Percentiles rank a stretch among this genome's conserved stretches.
phyloP scores from a whole-genome alignment of 2,797 vertebrate genomes.

The Glyptemys insculpta region DNA sequence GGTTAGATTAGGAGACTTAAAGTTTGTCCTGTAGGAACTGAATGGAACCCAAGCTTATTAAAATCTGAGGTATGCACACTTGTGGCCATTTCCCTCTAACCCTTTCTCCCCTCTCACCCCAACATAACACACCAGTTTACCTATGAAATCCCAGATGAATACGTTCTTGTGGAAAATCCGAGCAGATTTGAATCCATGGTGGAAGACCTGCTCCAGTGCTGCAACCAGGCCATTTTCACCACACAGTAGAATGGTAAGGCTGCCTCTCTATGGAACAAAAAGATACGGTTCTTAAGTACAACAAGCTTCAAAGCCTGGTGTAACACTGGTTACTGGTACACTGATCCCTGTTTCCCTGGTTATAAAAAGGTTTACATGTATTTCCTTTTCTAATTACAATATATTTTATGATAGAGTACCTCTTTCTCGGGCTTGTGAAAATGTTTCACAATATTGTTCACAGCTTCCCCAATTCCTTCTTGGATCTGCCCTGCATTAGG shows the following conservation, averaged over 20 bases:
- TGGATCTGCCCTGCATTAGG: slow-evolving; percentile 93
- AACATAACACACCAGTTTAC: slow-evolving; percentile 77
- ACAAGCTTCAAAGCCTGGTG: background rate
- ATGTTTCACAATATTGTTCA: slow-evolving; percentile 98
- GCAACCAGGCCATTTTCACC: slow-evolving; percentile 94
- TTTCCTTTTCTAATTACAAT: background rate
- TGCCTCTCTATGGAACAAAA: slow-evolving; percentile 88
- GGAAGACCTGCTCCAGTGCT: slow-evolving; percentile 95
- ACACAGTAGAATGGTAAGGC: slow-evolving; percentile 93
- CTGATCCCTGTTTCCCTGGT: background rate
- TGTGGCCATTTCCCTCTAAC: background rate
- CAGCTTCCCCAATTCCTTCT: slow-evolving; percentile 95
- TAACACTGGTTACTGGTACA: background rate
- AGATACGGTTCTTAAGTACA: background rate
- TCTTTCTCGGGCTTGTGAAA: slow-evolving; percentile 99
- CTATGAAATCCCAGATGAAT: slow-evolving; percentile 98
- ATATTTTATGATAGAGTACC: slow-evolving; percentile 78
- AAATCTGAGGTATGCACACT: fast-evolving
- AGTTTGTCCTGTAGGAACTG: background rate
- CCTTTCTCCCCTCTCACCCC: background rate
- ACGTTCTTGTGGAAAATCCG: slow-evolving; percentile 97
- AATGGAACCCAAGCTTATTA: background rate
- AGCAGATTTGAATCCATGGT: slow-evolving; percentile 92
- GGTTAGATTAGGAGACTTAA: background rate
- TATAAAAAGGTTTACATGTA: background rate